Evolutionary conservation across 2,888 invertebrate genomes (phyloP), one percentile per base, ranked within the genome.

Genomic region (Minunthozetes semirufus): DNA sequence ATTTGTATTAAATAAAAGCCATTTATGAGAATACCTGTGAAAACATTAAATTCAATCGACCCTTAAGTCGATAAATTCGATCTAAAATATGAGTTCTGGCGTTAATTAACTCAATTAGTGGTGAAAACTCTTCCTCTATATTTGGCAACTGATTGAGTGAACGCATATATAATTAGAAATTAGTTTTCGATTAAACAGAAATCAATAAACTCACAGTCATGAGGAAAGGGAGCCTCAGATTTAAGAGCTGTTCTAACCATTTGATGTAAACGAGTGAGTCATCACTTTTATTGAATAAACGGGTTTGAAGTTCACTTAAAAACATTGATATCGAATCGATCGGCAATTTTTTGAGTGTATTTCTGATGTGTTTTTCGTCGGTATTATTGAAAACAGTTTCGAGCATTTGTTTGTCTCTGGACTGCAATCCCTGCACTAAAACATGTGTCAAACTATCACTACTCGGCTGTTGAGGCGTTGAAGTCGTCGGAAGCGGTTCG

Each of bases 391-490:
- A 84, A 1, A 94, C 93, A 73, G 87, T 88, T 78, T 87, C 81
- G 42, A 95, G 84, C 80, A 94, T 87, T 61, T 83, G 85, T 77
- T 86, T 87, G 81, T 96, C 93, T 80, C 89, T 89, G 80, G 94
- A 94, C 80, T 92, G 92, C 46, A 96, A 83, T 0, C 92, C 94
- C 80, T 85, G 94, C 74, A 92, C 86, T 11, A 95, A 83, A 11
- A 94, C 84, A 77, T 91, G 90, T 1, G 90, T 90, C 80, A 93
- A 86, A 83, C 92, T 93, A 81, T 90, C 88, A 0, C 86, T 85
- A 77, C 85, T 85, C 2, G 87, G 85, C 29, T 22, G 42, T 72
- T 56, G 48, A 38, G 25, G 22, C 4, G 33, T 33, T 33, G 33
- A 33, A 33, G 33, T 33, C 5, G 33, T 33, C 33, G 33, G 33